Conservation (phyloP, 2,797 vertebrate species). For the Orientallactaga sibirica region DNA sequence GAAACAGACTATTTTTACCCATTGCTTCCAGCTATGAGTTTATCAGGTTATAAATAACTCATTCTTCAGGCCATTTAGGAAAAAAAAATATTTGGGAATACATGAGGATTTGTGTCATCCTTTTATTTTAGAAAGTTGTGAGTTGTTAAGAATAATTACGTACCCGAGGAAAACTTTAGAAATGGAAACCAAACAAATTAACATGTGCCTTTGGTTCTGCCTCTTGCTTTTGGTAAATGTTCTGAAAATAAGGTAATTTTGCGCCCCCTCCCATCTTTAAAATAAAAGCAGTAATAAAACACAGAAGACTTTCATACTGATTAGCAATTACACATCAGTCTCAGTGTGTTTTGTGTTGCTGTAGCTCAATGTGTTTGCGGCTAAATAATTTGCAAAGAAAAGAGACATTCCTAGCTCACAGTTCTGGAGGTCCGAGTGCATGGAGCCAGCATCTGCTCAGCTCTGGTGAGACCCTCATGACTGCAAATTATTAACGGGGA, state of each 20-base stretch:
- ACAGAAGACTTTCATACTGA: neutral
- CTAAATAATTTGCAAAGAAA: neutral
- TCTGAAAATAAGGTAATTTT: neutral
- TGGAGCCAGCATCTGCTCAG: neutral
- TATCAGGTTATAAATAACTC: neutral
- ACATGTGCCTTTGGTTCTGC: neutral
- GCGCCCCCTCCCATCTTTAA: neutral
- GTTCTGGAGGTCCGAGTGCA: neutral
- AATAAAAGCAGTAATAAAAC: neutral
- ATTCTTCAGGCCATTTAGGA: neutral
- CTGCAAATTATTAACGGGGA: too few relatives aligned
- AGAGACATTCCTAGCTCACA: neutral
- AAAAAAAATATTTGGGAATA: neutral
- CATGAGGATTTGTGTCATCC: neutral
- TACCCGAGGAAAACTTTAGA: conserved; percentile 5
- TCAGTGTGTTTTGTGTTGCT: neutral
- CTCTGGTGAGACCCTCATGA: neutral
- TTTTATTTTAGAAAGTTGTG: conserved; percentile 28
- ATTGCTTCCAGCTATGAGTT: neutral
- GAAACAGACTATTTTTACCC: neutral
- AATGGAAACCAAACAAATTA: neutral
- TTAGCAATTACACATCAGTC: neutral
- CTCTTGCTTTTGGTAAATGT: conserved; percentile 29
- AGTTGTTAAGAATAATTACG: neutral
- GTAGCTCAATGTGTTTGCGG: neutral